Evolutionary conservation across 2,888 invertebrate genomes (phyloP).

Genomic region (Cantharis rustica): DNA sequence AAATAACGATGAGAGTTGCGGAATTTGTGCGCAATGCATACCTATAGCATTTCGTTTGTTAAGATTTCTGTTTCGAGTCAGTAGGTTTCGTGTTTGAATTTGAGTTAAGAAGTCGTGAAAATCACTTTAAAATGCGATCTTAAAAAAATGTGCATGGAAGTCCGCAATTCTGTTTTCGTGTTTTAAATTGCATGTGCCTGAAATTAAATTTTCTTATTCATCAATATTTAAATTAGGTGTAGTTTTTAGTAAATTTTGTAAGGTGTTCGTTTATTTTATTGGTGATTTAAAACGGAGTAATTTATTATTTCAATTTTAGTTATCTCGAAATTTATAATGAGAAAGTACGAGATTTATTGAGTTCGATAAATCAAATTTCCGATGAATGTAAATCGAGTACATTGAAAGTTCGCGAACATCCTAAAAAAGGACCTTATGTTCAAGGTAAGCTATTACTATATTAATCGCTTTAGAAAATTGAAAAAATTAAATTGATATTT

Average conservation of each 20-base stretch:
- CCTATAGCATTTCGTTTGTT: background rate
- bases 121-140: conserved; percentile 7
- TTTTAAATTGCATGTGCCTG: background rate
- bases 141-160: conserved; percentile 1
- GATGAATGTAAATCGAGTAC: conserved; percentile 48
- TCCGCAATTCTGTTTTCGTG: background rate
- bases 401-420: conserved; percentile 79
- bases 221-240: background rate
- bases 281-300: background rate
- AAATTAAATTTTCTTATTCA: background rate
- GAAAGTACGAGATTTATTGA: conserved; percentile 73
- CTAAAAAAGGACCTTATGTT: conserved; percentile 77
- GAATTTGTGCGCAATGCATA: conserved; percentile 26
- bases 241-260: background rate
- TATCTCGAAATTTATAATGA: conserved; percentile 70
- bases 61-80: background rate
- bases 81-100: conserved; percentile 22
- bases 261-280: background rate
- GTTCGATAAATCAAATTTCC: conserved; percentile 31
- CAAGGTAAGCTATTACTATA: conserved; percentile 64
- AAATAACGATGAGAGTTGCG: background rate
- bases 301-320: conserved; percentile 49
- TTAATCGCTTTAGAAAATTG: no score
- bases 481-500: no score
- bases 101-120: conserved; percentile 12